Conservation (phyloP, 2,888 invertebrate species). For the Slavum lentiscoides region DNA sequence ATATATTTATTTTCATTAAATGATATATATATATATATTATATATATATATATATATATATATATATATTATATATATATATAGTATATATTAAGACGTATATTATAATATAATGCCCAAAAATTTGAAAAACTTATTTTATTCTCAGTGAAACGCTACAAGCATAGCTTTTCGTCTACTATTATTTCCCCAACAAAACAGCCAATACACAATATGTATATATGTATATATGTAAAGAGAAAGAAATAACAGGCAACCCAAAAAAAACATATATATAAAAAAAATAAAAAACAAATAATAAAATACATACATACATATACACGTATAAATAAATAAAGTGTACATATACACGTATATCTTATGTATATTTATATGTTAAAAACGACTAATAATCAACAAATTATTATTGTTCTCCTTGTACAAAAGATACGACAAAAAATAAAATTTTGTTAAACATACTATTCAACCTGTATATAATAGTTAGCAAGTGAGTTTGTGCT, state of each 20-base stretch:
- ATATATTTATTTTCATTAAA: slow-evolving; percentile 28
- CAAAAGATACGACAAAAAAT: slow-evolving; percentile 33
- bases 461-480: slow-evolving; percentile 51
- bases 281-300: slow-evolving; percentile 24
- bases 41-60: too few relatives aligned
- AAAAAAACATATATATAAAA: too few relatives aligned
- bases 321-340: background rate
- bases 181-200: slow-evolving; percentile 49
- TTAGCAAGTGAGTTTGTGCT: slow-evolving; percentile 53
- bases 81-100: slow-evolving; percentile 16
- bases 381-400: slow-evolving; percentile 46
- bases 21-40: slow-evolving; percentile 10
- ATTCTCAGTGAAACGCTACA: slow-evolving; percentile 50
- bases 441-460: slow-evolving; percentile 39
- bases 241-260: slow-evolving; percentile 54
- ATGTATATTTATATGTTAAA: slow-evolving; percentile 23
- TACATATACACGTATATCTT: slow-evolving; percentile 8
- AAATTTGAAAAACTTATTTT: slow-evolving; percentile 22
- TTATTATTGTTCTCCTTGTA: slow-evolving; percentile 38
- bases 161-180: slow-evolving; percentile 52
- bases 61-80: background rate
- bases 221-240: slow-evolving; percentile 27
- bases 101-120: slow-evolving; percentile 35
- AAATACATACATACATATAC: slow-evolving; percentile 25
- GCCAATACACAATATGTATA: slow-evolving; percentile 49